Percentiles rank a stretch among this genome's conserved stretches.
These are phyloP conservation scores for Limnephilus marmoratus DNA, from an alignment of 2,888 invertebrate species.

Conservation along the genomic window DNA sequence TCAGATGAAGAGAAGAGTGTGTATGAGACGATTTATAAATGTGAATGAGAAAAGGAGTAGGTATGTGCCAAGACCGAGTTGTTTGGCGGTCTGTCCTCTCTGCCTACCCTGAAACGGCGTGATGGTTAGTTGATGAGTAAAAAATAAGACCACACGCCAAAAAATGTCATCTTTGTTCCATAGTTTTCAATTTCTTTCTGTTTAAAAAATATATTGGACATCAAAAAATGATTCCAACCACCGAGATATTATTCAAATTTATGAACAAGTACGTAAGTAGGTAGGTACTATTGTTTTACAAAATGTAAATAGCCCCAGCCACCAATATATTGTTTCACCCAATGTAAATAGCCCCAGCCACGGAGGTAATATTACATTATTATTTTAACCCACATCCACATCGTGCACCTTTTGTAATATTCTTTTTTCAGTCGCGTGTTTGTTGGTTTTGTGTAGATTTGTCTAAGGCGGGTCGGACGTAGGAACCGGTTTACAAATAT, in stretches of 20 bases:
- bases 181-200: not conserved
- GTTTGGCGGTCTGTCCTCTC: too few relatives aligned
- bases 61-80: too few relatives aligned
- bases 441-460: slow-evolving; percentile 48
- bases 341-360: slow-evolving; percentile 2
- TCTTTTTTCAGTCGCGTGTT: slow-evolving; percentile 28
- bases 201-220: not conserved
- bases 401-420: slow-evolving; percentile 27
- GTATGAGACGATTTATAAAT: too few relatives aligned
- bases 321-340: not conserved
- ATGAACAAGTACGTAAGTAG: too few relatives aligned
- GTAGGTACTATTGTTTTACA: not conserved
- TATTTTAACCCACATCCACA: slow-evolving; percentile 2
- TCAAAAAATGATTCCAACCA: too few relatives aligned
- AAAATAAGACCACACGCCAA: not conserved
- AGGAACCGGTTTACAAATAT: slow-evolving; percentile 35
- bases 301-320: too few relatives aligned
- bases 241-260: too few relatives aligned
- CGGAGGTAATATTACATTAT: not conserved
- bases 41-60: too few relatives aligned
- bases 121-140: too few relatives aligned
- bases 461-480: slow-evolving; percentile 37
- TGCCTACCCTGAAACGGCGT: too few relatives aligned
- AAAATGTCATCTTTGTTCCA: too few relatives aligned
- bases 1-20: too few relatives aligned